Conservation (phyloP, 2,797 vertebrate genomes). For the Spondyliosoma cantharus region DNA sequence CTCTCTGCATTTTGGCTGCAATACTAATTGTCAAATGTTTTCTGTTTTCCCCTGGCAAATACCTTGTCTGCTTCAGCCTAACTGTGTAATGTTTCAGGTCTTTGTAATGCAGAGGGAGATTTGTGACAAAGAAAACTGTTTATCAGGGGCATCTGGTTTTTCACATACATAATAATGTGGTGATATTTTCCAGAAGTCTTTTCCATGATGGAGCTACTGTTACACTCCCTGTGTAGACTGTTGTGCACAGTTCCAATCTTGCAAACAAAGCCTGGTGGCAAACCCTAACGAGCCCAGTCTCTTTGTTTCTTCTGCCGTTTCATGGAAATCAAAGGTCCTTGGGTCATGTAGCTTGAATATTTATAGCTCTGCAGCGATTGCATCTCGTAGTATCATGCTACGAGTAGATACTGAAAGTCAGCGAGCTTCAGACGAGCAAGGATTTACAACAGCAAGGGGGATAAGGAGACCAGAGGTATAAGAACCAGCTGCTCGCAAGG, state of each 20-base stretch:
- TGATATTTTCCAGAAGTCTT: constrained; percentile 45
- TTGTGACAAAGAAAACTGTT: constrained; percentile 43
- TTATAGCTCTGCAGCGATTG: not conserved
- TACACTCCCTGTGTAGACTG: not conserved
- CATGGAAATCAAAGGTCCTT: not conserved
- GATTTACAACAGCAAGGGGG: constrained; percentile 61
- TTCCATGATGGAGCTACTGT: constrained; percentile 33
- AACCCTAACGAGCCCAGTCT: not conserved
- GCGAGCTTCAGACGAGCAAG: not conserved
- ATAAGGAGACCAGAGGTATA: constrained; percentile 53
- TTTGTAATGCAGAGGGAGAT: constrained; percentile 38
- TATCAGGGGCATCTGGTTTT: constrained; percentile 59
- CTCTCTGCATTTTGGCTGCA: constrained; percentile 42
- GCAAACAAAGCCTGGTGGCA: constrained; percentile 2
- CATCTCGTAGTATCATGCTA: not conserved
- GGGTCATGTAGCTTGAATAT: not conserved
- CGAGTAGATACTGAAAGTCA: constrained; percentile 29
- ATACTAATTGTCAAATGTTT: constrained; percentile 52
- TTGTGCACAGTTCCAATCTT: not conserved
- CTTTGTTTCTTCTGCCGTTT: not conserved
- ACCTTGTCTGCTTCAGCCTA: constrained; percentile 39
- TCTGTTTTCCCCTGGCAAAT: constrained; percentile 45
- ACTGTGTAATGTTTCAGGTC: constrained; percentile 50
- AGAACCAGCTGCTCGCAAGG: constrained; percentile 48
- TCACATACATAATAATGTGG: constrained; percentile 21